Base-by-base conservation (phyloP, 1,140 invertebrate genomes). In the Saccostrea echinata region DNA sequence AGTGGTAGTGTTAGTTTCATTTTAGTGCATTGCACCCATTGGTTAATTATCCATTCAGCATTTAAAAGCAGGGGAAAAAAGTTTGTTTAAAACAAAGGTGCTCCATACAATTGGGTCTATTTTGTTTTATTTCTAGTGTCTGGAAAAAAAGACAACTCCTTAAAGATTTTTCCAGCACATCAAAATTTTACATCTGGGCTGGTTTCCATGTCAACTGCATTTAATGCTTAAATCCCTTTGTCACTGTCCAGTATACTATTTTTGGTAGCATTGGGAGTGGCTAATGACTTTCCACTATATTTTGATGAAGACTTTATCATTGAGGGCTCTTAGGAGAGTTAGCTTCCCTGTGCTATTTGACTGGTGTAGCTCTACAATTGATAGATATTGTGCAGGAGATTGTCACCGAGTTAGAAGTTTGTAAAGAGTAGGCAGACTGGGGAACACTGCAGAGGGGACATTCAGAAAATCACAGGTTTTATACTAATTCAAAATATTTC, bases 401-500 rank as follows among this genome's bases (percentile, higher is more conserved):
- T 21, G 80, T 87, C 80, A 33, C 80, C 27, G 9, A 35, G 52
- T 52, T 33, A 51, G 81, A 52, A 6, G 43, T 52, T 51, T 52
- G 81, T 24, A 83, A 33, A 68, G 52, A 80, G 43, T 89, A 89
- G 8, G 82, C 61, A 8, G 61, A 30, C 18, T 61, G 52, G 27
- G 82, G n/a, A 9, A 89, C 71, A 27, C 16, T 27, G 86, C 88
- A 35, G 68, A 81, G n/a, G 88, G 88, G 16, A 81, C 13, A 51
- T 68, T 85, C 86, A 35, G 0, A 89, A 86, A 53, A 61, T 76
- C 27, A 43, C 43, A 76, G 8, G 68, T 30, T 61, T 61, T 61
- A 61, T 61, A 6, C 18, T 61, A n/a, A 6, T 21, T 61, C 55
- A 61, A 61, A 61, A 18, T 21, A 6, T 33, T 30, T 16, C 30